These are phyloP conservation scores for Drosophila nigromelanica DNA, from an alignment of 1,140 invertebrate genomes.

Conservation along the genomic window DNA sequence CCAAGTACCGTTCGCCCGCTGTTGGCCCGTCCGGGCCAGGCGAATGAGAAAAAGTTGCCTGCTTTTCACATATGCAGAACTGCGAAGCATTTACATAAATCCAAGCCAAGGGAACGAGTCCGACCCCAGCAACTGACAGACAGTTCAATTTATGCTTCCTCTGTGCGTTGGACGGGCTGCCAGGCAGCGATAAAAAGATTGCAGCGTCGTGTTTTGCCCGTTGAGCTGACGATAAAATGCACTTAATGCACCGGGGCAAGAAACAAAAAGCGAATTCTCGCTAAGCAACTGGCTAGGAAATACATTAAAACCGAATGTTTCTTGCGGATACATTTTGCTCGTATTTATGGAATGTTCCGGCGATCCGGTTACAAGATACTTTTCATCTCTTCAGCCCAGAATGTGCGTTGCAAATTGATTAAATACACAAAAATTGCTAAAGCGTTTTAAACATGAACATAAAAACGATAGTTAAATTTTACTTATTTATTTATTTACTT, in stretches of 20 bases:
- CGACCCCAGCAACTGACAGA: slow-evolving; percentile 59
- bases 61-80: slow-evolving; percentile 9
- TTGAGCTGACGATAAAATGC: slow-evolving; percentile 73
- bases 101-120: slow-evolving; percentile 22
- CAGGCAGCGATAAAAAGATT: slow-evolving; percentile 74
- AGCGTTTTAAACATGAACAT: no score
- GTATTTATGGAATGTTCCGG: slow-evolving; percentile 65
- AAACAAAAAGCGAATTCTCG: slow-evolving; percentile 22
- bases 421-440: background rate
- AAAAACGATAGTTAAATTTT: no score
- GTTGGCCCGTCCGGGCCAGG: background rate
- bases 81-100: slow-evolving; percentile 45
- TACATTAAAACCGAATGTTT: slow-evolving; percentile 64
- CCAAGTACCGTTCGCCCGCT: slow-evolving; percentile 67
- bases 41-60: slow-evolving; percentile 9
- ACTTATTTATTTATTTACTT: no score
- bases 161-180: slow-evolving; percentile 61
- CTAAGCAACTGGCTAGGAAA: slow-evolving; percentile 40
- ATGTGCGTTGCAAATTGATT: background rate
- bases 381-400: background rate
- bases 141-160: slow-evolving; percentile 82
- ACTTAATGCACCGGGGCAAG: slow-evolving; percentile 69
- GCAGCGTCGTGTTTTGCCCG: slow-evolving; percentile 65
- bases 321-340: slow-evolving; percentile 59
- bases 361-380: slow-evolving; percentile 38